Evolutionary conservation across 1,140 invertebrate genomes (phyloP), one percentile per base, ranked within the genome.

Genomic region (Gryllus bimaculatus): DNA sequence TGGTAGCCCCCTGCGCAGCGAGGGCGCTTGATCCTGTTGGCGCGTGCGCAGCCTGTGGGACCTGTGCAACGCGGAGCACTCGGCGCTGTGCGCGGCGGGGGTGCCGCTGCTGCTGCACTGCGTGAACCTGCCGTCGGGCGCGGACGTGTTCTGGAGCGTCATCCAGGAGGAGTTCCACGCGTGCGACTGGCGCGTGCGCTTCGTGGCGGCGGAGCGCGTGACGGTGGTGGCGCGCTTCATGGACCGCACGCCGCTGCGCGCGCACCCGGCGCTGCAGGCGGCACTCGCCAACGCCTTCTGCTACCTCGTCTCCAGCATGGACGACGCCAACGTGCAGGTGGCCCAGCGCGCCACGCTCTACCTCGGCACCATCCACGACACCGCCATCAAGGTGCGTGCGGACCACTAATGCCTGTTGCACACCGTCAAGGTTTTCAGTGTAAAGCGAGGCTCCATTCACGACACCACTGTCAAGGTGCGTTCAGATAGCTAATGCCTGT

Each of bases 211-310:
- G 75, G 97, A 98, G 87, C 90, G 96, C 83, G 95, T 97, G 15
- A 96, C 95, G 39, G 90, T 98, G 78, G 92, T 99, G 78, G 95
- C 95, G 15, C 90, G 96, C 82, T 98, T 98, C 86, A 93, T 99
- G 90, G 95, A 98, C 84, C 91, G 92, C 2, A 93, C 94, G 7
- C 93, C 95, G 1, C 89, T 99, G 48, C 90, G 93, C 82, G 93
- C 92, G 79, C 94, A 95, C 83, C 89, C 93, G 74, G 89, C 92
- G 8, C 88, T 99, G 39, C 96, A 98, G 86, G 95, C 96, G n/a
- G 94, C 95, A 0, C 85, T 99, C 82, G 95, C 97, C 13, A 98
- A 97, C 84, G 95, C 96, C 15, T 99, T 99, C 88, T 99, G 96
- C 86, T 97, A 98, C 85, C 89, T 99, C 47, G 94, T 99, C 81